Evolutionary conservation across 2,113 vertebrate species (phyloP).

Genomic region (Vulpes ferrilata): DNA sequence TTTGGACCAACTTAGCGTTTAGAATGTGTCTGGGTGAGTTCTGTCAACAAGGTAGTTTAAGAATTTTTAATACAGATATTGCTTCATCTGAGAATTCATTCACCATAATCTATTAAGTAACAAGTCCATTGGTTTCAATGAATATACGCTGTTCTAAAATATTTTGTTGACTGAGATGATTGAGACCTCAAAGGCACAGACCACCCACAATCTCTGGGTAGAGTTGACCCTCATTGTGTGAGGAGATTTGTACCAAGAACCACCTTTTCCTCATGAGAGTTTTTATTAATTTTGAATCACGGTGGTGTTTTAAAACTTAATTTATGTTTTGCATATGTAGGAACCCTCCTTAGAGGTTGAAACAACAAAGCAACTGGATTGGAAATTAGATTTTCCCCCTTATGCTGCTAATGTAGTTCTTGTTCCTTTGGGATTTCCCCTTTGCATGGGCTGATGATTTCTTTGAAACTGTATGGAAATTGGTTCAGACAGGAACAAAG

Average conservation of each 20-base stretch:
- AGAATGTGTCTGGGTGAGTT: constrained; percentile 34
- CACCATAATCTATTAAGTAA: background rate
- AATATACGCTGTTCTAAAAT: background rate
- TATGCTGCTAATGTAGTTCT: constrained; percentile 77
- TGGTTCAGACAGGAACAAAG: constrained; percentile 84
- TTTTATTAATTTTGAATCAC: constrained; percentile 73
- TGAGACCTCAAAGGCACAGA: constrained; percentile 69
- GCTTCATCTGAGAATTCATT: background rate
- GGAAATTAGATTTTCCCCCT: constrained; percentile 81
- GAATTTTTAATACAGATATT: constrained; percentile 46
- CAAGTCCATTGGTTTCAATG: background rate
- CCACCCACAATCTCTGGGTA: constrained; percentile 62
- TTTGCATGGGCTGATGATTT: constrained; percentile 82
- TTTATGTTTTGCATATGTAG: constrained; percentile 78
- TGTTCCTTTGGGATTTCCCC: constrained; percentile 78
- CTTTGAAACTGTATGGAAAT: constrained; percentile 84
- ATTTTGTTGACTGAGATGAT: constrained; percentile 65
- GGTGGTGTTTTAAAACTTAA: constrained; percentile 77
- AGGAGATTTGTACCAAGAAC: constrained; percentile 69
- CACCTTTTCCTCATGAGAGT: constrained; percentile 63
- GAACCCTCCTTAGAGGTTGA: constrained; percentile 81
- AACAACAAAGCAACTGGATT: constrained; percentile 81
- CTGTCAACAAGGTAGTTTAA: constrained; percentile 60
- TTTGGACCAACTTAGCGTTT: constrained; percentile 31
- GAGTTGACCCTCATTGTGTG: constrained; percentile 44